A percentile compares a stretch with the other conserved stretches of the same genome.
phyloP scores from a whole-genome alignment of 1,140 invertebrate genomes.

The Drosophila hydei region DNA sequence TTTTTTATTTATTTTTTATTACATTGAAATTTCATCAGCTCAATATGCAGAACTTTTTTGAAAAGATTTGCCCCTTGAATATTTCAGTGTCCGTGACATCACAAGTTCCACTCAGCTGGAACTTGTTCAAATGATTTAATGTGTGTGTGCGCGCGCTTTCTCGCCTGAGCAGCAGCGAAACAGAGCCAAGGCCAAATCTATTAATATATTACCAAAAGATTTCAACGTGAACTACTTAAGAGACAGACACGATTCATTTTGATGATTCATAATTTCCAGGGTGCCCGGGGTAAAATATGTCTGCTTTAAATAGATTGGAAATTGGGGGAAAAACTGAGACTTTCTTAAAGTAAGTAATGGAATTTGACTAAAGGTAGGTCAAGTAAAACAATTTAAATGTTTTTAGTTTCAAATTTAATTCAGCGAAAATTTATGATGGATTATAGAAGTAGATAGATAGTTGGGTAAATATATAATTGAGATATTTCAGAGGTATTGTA shows the following conservation, averaged over 20 bases:
- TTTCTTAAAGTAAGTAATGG: too few species aligned
- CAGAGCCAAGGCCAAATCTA: conserved; percentile 41
- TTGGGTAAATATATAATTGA: too few species aligned
- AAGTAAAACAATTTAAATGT: too few species aligned
- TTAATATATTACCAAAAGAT: conserved; percentile 38
- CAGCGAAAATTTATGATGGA: too few species aligned
- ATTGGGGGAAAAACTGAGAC: too few species aligned
- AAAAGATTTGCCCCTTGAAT: background rate
- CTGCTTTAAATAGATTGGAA: conserved; percentile 8
- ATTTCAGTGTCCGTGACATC: conserved; percentile 4
- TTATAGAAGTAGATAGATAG: too few species aligned
- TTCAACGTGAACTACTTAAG: conserved; percentile 15
- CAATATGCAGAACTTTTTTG: conserved; percentile 13
- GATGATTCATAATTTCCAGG: conserved; percentile 44
- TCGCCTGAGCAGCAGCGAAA: conserved; percentile 15
- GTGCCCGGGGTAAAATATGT: background rate
- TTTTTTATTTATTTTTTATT: conserved; percentile 2
- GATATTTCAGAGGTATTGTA: too few species aligned
- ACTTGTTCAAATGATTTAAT: conserved; percentile 19
- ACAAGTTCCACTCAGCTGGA: conserved; percentile 9
- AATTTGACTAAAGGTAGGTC: too few species aligned
- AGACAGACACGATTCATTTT: background rate
- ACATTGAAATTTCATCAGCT: conserved; percentile 19
- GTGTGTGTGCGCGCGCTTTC: background rate
- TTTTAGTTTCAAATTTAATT: too few species aligned